A percentile compares a stretch with the other conserved stretches of the same genome.
Conservation (phyloP, 2,888 invertebrate species). For the Lobophora halterata region DNA sequence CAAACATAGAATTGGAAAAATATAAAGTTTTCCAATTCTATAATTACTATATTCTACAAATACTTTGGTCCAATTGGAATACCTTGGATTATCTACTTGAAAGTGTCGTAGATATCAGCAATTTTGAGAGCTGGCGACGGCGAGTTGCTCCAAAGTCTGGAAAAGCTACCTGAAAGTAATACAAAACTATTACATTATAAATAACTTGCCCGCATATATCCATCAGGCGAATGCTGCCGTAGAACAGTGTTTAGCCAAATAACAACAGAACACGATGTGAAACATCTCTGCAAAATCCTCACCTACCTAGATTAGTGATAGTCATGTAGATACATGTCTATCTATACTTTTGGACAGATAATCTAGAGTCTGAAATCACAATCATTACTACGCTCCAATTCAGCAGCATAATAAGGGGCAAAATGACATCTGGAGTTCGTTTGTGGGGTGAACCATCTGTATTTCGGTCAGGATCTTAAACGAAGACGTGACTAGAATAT, state of each 20-base stretch:
- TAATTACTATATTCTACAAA: no score
- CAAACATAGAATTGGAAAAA: no score
- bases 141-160: no score
- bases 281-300: no score
- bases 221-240: slow-evolving; percentile 7
- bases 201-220: slow-evolving; percentile 16
- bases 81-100: slow-evolving; percentile 52
- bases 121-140: slow-evolving; percentile 34
- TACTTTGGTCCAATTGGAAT: no score
- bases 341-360: no score
- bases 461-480: slow-evolving; percentile 36
- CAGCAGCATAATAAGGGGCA: slow-evolving; percentile 11
- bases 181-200: slow-evolving; percentile 7
- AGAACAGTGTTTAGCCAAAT: background rate
- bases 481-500: slow-evolving; percentile 37
- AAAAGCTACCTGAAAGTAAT: slow-evolving; percentile 38
- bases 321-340: no score
- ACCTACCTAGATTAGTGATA: no score
- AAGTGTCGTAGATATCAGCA: slow-evolving; percentile 43
- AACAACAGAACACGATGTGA: no score
- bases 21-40: no score
- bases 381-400: slow-evolving; percentile 20
- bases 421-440: slow-evolving; percentile 21
- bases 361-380: slow-evolving; percentile 12
- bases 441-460: slow-evolving; percentile 28